Evolutionary conservation across 92 coral and sea anemone genomes (phyloP).

Genomic region (Heteractis magnifica): DNA sequence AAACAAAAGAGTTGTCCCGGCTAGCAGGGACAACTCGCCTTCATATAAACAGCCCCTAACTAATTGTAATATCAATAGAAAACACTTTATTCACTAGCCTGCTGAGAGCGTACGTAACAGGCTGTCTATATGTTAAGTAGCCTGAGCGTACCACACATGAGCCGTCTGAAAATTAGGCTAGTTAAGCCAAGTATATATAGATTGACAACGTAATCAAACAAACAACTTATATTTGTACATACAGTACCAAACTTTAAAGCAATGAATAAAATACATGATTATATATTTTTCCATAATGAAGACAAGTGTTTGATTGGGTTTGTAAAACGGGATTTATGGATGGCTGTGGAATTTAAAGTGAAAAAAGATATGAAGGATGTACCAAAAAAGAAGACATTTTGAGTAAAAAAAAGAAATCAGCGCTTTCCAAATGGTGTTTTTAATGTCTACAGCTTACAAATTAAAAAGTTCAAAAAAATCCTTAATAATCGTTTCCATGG

Average conservation of each 20-base stretch:
- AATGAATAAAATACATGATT: not conserved
- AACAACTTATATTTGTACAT: constrained; percentile 1
- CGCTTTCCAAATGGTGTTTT: too few relatives aligned
- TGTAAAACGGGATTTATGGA: not conserved
- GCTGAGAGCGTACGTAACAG: not conserved
- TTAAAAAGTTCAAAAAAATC: too few relatives aligned
- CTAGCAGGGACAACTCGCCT: too few relatives aligned
- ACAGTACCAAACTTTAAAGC: not conserved
- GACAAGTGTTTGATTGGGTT: not conserved
- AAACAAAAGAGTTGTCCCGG: too few relatives aligned
- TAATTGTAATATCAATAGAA: not conserved
- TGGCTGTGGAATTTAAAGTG: not conserved
- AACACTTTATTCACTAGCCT: not conserved
- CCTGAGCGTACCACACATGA: not conserved
- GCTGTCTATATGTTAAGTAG: too few relatives aligned
- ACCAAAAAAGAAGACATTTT: too few relatives aligned
- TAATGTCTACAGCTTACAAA: too few relatives aligned
- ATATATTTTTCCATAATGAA: not conserved
- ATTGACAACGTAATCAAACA: not conserved
- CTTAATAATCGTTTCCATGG: too few relatives aligned
- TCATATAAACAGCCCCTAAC: too few relatives aligned
- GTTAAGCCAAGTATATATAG: not conserved
- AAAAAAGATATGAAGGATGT: too few relatives aligned
- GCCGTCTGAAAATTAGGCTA: not conserved
- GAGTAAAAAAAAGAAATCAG: too few relatives aligned